Base-by-base conservation (phyloP, 92 coral and sea anemone species). In the Virgularia gustaviana region DNA sequence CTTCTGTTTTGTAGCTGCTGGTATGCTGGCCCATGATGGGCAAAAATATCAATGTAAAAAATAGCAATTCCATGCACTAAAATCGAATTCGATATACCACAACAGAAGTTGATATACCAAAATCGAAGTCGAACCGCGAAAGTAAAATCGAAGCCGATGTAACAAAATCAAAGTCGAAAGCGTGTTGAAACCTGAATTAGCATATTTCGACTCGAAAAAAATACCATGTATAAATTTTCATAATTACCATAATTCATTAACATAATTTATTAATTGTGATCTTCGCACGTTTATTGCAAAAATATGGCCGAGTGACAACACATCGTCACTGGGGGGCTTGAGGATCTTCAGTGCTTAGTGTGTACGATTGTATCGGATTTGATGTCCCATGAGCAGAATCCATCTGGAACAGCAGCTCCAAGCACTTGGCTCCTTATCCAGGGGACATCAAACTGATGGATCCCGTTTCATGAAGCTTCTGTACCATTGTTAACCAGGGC, bases 401-500 rank as follows among this genome's bases (percentile, higher is more conserved):
- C 64, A 9, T 41, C 64, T 57, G 3, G 30, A 20, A 41, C 30
- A 30, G 19, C 64, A 3, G 39, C 19, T 3, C 9, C 83, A n/a
- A n/a, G n/a, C n/a, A n/a, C n/a, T n/a, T n/a, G n/a, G 37, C 62
- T 82, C 79, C 54, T 79, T 82, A 64, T 78, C 79, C 70, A 83
- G 83, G 12, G 77, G 80, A 24, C 79, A 65, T 61, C 73, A 65
- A 32, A 83, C 72, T 71, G 53, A 56, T 33, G 87, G 83, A 70
- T 83, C 78, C 22, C 76, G 75, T 44, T 41, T 71, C 31, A 79
- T 32, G 54, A 71, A 83, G 44, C 76, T 31, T 45, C 80, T 24
- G 51, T 78, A 83, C 80, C 83, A 83, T 39, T 43, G 72, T 55
- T 55, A 19, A 35, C 83, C 79, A n/a, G 83, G 83, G 30, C 32